Conservation (phyloP, 2,113 vertebrate genomes). For the Panthera uncia region DNA sequence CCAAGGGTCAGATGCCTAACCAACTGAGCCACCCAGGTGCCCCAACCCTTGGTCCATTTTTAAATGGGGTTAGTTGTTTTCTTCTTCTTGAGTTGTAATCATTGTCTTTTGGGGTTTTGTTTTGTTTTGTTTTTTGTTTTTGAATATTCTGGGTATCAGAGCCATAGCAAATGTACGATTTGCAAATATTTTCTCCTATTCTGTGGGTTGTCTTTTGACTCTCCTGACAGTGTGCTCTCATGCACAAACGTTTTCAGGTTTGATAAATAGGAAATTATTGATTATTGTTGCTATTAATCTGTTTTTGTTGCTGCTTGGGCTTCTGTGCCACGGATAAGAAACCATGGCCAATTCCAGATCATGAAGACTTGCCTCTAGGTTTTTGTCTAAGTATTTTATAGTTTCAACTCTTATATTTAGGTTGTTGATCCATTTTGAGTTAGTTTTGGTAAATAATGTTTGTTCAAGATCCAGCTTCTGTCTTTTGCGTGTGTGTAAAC, state of each 20-base stretch:
- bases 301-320: not conserved
- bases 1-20: no score
- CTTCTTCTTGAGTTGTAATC: not conserved
- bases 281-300: not conserved
- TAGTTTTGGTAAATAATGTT: not conserved
- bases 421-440: not conserved
- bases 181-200: not conserved
- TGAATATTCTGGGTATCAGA: not conserved
- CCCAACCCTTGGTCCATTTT: not conserved
- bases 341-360: not conserved
- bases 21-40: no score
- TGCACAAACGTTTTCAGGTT: not conserved
- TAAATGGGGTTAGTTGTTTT: not conserved
- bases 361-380: not conserved
- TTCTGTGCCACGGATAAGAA: not conserved
- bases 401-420: not conserved
- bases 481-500: not conserved
- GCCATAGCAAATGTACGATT: not conserved
- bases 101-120: not conserved
- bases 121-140: not conserved
- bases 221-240: not conserved
- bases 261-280: not conserved
- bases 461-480: not conserved
- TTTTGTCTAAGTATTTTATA: not conserved
- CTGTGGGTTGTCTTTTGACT: not conserved